Evolutionary conservation across 2,797 vertebrate species (phyloP).

Genomic region (Arremon aurantiirostris): DNA sequence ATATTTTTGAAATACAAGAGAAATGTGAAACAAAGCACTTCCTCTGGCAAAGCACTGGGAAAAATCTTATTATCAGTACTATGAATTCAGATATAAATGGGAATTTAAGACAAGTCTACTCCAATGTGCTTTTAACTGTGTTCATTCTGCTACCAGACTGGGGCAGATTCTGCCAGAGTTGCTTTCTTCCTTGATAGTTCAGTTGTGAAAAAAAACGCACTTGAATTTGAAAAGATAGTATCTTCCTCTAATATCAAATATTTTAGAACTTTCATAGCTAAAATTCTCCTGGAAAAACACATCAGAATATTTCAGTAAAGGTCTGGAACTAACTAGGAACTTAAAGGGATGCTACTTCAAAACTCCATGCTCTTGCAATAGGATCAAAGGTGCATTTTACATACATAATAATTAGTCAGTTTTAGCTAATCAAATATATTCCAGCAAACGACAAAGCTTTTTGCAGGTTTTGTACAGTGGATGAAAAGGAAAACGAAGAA

Average conservation of each 20-base stretch:
- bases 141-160: not conserved
- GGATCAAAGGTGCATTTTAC: not conserved
- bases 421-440: not conserved
- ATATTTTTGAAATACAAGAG: not conserved
- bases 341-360: not conserved
- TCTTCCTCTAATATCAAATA: not conserved
- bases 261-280: not conserved
- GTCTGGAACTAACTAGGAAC: not conserved
- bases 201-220: not conserved
- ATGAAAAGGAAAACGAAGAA: not conserved
- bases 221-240: not conserved
- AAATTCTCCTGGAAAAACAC: not conserved
- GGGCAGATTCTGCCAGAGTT: not conserved
- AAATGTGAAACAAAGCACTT: not conserved
- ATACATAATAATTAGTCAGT: not conserved
- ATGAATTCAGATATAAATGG: not conserved
- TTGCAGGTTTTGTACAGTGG: not conserved
- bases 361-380: accelerated
- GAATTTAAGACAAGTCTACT: not conserved
- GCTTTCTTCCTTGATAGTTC: not conserved
- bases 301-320: not conserved
- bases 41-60: not conserved
- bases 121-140: not conserved
- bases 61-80: not conserved
- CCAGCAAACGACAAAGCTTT: not conserved